phyloP scores from a whole-genome alignment of 2,888 invertebrate genomes.

The Metopia argyrocephala region DNA sequence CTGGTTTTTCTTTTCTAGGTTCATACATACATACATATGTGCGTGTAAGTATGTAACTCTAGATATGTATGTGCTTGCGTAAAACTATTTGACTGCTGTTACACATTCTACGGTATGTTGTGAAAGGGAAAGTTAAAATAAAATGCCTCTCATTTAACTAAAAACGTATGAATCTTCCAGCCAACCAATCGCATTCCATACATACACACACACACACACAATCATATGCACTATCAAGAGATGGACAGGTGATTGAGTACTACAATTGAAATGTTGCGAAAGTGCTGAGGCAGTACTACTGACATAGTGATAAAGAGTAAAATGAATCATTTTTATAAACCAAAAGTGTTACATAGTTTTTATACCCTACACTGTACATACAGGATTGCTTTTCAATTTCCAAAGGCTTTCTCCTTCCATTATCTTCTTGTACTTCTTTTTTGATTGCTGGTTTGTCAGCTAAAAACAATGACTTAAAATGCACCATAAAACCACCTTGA shows the following conservation, averaged over 20 bases:
- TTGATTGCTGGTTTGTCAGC: too few relatives aligned
- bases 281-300: not conserved
- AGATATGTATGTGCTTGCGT: not conserved
- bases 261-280: not conserved
- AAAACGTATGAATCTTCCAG: not conserved
- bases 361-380: too few relatives aligned
- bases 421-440: too few relatives aligned
- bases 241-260: not conserved
- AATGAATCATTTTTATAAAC: not conserved
- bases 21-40: not conserved
- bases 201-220: not conserved
- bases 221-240: not conserved
- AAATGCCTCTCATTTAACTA: slow-evolving; percentile 11
- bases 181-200: not conserved
- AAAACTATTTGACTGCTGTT: not conserved
- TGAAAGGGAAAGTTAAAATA: slow-evolving; percentile 8
- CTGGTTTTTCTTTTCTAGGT: not conserved
- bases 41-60: not conserved
- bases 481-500: too few relatives aligned
- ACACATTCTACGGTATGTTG: too few relatives aligned
- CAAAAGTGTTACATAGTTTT: not conserved
- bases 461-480: too few relatives aligned
- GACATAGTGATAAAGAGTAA: not conserved
- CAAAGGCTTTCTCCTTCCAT: too few relatives aligned
- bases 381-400: too few relatives aligned